Conservation (phyloP, 1,140 invertebrate species). For the Aphis gossypii region DNA sequence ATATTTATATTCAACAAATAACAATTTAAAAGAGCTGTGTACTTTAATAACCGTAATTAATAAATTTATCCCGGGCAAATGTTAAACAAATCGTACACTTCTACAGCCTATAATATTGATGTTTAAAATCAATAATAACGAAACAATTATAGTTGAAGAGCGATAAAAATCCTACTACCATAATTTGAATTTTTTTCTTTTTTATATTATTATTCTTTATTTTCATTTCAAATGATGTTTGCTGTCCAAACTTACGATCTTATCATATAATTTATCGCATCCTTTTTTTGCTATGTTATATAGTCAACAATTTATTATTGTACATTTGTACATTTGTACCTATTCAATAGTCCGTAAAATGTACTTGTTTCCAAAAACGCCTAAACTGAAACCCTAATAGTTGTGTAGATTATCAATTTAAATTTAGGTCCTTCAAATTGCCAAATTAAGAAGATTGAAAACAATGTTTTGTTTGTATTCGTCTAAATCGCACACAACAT, state of each 20-base stretch:
- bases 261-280: neutral
- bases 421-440: no score
- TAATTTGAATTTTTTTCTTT: neutral
- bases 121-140: neutral
- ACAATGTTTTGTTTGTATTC: no score
- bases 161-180: neutral
- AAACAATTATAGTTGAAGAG: neutral
- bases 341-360: no score
- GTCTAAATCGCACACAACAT: no score
- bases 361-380: no score
- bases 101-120: neutral
- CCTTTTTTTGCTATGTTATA: neutral
- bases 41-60: neutral
- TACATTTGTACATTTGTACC: no score
- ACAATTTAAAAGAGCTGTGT: no score
- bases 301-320: no score
- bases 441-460: no score
- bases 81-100: neutral
- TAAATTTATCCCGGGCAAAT: neutral
- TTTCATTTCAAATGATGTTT: neutral
- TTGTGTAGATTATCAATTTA: no score
- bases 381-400: no score
- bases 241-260: neutral
- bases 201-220: neutral
- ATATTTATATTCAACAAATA: neutral